Evolutionary conservation across 1,140 invertebrate species (phyloP).

Genomic region (Cepaea nemoralis): DNA sequence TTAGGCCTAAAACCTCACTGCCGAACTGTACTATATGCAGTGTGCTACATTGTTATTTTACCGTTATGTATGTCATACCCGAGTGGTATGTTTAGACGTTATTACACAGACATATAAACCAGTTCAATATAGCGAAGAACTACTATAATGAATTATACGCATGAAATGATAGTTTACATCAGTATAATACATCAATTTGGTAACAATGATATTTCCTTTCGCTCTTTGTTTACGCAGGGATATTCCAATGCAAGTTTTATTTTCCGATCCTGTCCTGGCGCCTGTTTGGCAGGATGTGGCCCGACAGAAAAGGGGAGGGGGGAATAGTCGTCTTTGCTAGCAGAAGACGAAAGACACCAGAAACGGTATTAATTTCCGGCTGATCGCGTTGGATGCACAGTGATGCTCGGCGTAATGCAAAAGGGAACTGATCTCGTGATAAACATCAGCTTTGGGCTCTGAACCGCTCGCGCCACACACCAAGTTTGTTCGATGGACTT

Average conservation of each 20-base stretch:
- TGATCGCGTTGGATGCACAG: background rate
- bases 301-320: too few species aligned
- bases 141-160: too few species aligned
- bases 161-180: too few species aligned
- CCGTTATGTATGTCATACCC: too few species aligned
- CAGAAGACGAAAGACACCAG: background rate
- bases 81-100: too few species aligned
- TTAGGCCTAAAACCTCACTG: too few species aligned
- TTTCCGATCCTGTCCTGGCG: background rate
- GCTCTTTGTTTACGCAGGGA: background rate
- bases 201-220: too few species aligned
- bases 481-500: constrained; percentile 15
- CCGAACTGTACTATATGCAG: too few species aligned
- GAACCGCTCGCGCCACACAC: constrained; percentile 17
- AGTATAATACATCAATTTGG: too few species aligned
- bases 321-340: background rate
- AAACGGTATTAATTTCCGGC: background rate
- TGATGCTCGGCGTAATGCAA: background rate
- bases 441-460: background rate
- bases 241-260: background rate
- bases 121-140: too few species aligned
- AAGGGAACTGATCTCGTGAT: background rate
- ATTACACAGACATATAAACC: too few species aligned
- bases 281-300: background rate
- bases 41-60: too few species aligned